Conservation (phyloP, 2,113 vertebrate species). For the Salvelinus sp. region DNA sequence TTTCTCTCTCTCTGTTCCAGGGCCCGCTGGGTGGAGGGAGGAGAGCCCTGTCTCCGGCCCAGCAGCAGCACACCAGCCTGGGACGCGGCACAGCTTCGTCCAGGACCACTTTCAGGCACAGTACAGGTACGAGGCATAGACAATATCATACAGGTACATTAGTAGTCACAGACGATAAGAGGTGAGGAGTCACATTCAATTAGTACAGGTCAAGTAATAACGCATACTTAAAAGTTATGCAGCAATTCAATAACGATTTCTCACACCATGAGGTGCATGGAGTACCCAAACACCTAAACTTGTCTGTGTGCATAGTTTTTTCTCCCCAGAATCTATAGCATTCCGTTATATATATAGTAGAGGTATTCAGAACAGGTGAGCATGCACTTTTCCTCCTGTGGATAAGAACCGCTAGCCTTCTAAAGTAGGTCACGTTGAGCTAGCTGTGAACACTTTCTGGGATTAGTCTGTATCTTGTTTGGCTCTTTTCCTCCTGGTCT, state of each 20-base stretch:
- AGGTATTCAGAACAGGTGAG: constrained; percentile 35
- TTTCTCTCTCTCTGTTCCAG: not conserved
- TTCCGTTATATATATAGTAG: constrained; percentile 32
- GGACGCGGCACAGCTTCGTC: constrained; percentile 84
- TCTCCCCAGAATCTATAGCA: constrained; percentile 1
- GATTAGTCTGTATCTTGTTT: constrained; percentile 11
- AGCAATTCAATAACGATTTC: not conserved
- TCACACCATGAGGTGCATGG: no score
- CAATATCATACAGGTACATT: not conserved
- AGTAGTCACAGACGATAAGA: not conserved
- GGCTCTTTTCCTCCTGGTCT: not conserved
- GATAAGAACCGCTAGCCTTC: constrained; percentile 29
- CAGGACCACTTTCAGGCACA: constrained; percentile 95
- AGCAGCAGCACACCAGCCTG: constrained; percentile 50
- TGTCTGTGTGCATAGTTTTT: no score
- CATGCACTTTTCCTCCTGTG: constrained; percentile 21
- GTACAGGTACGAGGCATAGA: constrained; percentile 79
- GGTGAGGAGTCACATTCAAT: not conserved
- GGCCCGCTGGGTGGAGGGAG: constrained; percentile 41
- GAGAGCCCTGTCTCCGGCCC: constrained; percentile 42
- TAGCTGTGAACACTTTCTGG: constrained; percentile 31
- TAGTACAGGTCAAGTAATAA: not conserved
- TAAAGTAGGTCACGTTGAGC: constrained; percentile 49
- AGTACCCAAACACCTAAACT: no score
- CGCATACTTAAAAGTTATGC: not conserved